Evolutionary conservation across 2,888 invertebrate genomes (phyloP).

Genomic region (Drosophila rubida): DNA sequence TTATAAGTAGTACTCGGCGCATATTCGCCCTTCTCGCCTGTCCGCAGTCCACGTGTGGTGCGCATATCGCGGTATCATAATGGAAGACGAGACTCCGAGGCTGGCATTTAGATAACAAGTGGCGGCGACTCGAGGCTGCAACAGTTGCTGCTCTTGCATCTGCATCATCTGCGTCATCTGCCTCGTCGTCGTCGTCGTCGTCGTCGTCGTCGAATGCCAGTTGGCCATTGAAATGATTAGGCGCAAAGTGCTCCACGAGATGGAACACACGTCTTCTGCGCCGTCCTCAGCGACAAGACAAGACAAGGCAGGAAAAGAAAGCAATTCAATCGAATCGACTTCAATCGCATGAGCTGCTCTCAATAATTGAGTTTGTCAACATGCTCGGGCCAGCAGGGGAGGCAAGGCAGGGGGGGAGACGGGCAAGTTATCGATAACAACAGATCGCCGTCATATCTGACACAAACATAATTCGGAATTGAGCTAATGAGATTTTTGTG

Average conservation of each 20-base stretch:
- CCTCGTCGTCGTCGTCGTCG: neutral
- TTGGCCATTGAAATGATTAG: constrained; percentile 72
- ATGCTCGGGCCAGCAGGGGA: constrained; percentile 11
- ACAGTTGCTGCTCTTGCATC: constrained; percentile 16
- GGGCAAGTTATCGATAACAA: constrained; percentile 35
- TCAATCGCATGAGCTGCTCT: constrained; percentile 7
- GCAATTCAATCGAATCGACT: neutral
- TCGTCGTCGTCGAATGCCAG: constrained; percentile 37
- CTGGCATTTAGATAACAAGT: constrained; percentile 85
- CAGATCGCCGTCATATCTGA: constrained; percentile 34
- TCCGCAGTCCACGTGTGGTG: constrained; percentile 61
- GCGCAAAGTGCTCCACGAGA: constrained; percentile 66
- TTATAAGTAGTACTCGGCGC: neutral
- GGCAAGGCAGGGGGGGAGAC: constrained; percentile 3
- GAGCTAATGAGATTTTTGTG: constrained; percentile 65
- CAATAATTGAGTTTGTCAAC: constrained; percentile 59
- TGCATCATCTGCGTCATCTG: constrained; percentile 7
- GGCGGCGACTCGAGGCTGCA: constrained; percentile 44
- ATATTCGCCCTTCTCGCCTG: constrained; percentile 21
- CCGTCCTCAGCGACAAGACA: no score
- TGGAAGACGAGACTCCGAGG: constrained; percentile 86
- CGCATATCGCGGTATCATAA: constrained; percentile 84
- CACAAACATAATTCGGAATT: constrained; percentile 56
- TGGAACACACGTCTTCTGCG: constrained; percentile 8
- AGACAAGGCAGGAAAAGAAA: constrained; percentile 12